phyloP scores from a whole-genome alignment of 2,888 invertebrate genomes.

The Melinaea marsaeus region DNA sequence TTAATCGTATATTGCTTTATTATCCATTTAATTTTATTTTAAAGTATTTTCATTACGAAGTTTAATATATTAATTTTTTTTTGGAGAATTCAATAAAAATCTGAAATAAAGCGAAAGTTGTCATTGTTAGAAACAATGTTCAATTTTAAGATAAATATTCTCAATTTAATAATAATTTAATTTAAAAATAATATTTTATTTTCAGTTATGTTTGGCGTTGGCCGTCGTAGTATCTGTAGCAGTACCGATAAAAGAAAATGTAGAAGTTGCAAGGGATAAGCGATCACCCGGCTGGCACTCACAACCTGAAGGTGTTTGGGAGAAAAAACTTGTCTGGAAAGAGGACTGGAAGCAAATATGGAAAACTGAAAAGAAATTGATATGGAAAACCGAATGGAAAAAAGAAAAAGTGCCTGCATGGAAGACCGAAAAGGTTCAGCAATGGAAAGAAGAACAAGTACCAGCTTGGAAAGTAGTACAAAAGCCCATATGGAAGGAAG shows the following conservation, averaged over 20 bases:
- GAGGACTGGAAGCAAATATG: conserved; percentile 87
- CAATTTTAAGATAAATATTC: not conserved
- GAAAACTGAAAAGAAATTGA: conserved; percentile 85
- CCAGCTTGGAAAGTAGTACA: conserved; percentile 84
- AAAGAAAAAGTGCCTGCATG: conserved; percentile 85
- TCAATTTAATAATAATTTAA: not conserved
- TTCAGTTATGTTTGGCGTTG: conserved; percentile 79
- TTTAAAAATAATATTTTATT: conserved; percentile 41
- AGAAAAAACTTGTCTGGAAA: conserved; percentile 90
- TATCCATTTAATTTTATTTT: too few relatives aligned
- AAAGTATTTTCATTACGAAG: too few relatives aligned
- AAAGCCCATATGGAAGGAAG: conserved; percentile 84
- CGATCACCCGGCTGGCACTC: conserved; percentile 78
- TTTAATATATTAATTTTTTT: too few relatives aligned
- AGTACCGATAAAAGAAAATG: conserved; percentile 51
- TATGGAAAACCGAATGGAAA: conserved; percentile 86
- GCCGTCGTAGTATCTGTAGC: conserved; percentile 69
- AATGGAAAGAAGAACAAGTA: conserved; percentile 86
- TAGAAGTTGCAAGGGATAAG: conserved; percentile 71
- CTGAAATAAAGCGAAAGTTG: too few relatives aligned
- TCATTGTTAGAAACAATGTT: too few relatives aligned
- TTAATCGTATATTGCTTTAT: too few relatives aligned
- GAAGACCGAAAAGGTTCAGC: conserved; percentile 88
- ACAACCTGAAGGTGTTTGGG: conserved; percentile 83
- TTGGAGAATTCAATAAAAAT: too few relatives aligned